phyloP scores from a whole-genome alignment of 2,113 vertebrate species.

The Eulacestoma nigropectus region DNA sequence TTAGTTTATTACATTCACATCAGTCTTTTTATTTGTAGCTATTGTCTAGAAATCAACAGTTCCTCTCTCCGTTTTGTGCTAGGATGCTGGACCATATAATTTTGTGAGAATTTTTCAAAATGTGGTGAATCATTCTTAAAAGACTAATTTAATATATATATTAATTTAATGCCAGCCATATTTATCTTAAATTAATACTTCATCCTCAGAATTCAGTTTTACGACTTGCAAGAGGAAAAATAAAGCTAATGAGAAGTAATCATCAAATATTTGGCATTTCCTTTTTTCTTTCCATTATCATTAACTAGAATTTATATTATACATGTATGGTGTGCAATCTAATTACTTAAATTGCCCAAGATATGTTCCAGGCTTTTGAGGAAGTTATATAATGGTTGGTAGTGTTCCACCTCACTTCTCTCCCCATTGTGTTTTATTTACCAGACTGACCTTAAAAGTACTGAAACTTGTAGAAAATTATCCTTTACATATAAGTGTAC shows the following conservation, averaged over 20 bases:
- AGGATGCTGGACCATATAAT: not conserved
- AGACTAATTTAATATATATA: not conserved
- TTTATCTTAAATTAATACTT: not conserved
- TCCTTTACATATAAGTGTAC: not conserved
- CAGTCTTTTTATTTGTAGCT: not conserved
- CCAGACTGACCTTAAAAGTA: not conserved
- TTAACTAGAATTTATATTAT: not conserved
- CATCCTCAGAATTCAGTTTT: not conserved
- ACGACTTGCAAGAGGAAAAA: not conserved
- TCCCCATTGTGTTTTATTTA: not conserved
- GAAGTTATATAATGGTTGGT: not conserved
- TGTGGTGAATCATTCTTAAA: not conserved
- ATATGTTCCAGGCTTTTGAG: not conserved
- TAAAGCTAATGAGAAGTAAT: not conserved
- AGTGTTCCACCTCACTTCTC: not conserved
- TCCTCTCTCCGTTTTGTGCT: not conserved
- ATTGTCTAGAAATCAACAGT: not conserved
- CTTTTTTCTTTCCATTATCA: conserved; percentile 8
- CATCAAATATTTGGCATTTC: not conserved
- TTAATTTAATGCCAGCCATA: not conserved
- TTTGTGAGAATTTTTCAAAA: not conserved
- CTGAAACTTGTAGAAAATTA: not conserved
- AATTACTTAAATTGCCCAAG: conserved; percentile 18
- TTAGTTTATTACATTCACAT: not conserved
- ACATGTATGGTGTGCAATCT: not conserved